These are phyloP conservation scores for Drosophila borborema DNA, from an alignment of 2,888 invertebrate species.

Conservation along the genomic window DNA sequence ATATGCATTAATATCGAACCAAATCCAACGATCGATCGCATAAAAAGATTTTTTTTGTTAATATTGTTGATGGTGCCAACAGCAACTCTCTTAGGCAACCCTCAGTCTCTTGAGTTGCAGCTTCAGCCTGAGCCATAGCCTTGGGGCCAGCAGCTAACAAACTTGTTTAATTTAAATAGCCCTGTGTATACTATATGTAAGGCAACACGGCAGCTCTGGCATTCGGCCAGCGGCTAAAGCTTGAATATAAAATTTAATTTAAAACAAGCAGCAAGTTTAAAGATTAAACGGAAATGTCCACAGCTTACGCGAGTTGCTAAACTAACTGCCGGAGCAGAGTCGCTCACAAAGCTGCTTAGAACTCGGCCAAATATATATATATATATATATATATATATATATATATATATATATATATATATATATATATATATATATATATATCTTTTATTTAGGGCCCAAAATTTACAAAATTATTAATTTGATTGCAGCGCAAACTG, in stretches of 20 bases:
- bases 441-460: no score
- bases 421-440: no score
- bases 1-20: no score
- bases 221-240: constrained; percentile 6
- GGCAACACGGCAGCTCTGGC: neutral
- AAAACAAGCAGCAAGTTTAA: constrained; percentile 8
- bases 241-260: constrained; percentile 4
- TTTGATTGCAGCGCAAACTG: neutral
- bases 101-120: no score
- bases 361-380: neutral
- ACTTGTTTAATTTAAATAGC: constrained; percentile 70
- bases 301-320: constrained; percentile 7
- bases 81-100: no score
- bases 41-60: no score
- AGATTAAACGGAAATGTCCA: constrained; percentile 10
- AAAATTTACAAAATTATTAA: neutral
- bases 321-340: neutral
- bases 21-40: no score
- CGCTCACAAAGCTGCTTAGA: neutral
- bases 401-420: no score
- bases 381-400: no score
- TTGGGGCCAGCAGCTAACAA: constrained; percentile 24
- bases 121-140: no score
- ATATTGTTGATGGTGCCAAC: no score
- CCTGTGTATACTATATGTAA: constrained; percentile 31